A percentile compares a stretch with the other conserved stretches of the same genome.
Evolutionary conservation across 2,888 invertebrate genomes (phyloP).

Genomic region (Pomacea canaliculata): DNA sequence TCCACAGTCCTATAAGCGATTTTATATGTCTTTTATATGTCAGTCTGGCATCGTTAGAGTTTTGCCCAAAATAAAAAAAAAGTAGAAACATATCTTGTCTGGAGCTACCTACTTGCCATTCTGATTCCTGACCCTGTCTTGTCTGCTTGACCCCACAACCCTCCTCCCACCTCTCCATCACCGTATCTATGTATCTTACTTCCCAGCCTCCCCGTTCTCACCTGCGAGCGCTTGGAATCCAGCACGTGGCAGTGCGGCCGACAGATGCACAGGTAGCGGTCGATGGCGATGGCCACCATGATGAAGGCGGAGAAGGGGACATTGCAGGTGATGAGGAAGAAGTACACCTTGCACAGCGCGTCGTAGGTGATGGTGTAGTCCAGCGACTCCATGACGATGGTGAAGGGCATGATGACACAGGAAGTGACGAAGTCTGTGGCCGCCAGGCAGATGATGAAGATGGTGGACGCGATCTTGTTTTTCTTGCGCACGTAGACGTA

Average conservation of each 20-base stretch:
- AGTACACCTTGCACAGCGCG: slow-evolving; percentile 55
- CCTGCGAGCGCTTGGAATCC: slow-evolving; percentile 24
- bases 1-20: too few relatives aligned
- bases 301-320: slow-evolving; percentile 63
- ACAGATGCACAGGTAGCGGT: slow-evolving; percentile 65
- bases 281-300: slow-evolving; percentile 65
- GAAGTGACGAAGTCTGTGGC: slow-evolving; percentile 44
- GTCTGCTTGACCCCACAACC: too few relatives aligned
- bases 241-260: slow-evolving; percentile 46
- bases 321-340: slow-evolving; percentile 60
- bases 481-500: slow-evolving; percentile 62
- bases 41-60: too few relatives aligned
- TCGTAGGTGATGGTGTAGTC: slow-evolving; percentile 46
- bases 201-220: neutral
- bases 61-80: too few relatives aligned
- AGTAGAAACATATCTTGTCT: too few relatives aligned
- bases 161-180: too few relatives aligned
- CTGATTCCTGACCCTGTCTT: too few relatives aligned
- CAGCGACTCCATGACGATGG: slow-evolving; percentile 43
- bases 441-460: slow-evolving; percentile 53
- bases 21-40: too few relatives aligned
- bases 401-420: slow-evolving; percentile 42
- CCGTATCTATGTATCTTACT: too few relatives aligned
- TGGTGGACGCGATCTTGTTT: slow-evolving; percentile 56
- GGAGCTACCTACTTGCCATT: too few relatives aligned